Conservation (phyloP, 2,113 vertebrate genomes). For the Marmota flaviventris region DNA sequence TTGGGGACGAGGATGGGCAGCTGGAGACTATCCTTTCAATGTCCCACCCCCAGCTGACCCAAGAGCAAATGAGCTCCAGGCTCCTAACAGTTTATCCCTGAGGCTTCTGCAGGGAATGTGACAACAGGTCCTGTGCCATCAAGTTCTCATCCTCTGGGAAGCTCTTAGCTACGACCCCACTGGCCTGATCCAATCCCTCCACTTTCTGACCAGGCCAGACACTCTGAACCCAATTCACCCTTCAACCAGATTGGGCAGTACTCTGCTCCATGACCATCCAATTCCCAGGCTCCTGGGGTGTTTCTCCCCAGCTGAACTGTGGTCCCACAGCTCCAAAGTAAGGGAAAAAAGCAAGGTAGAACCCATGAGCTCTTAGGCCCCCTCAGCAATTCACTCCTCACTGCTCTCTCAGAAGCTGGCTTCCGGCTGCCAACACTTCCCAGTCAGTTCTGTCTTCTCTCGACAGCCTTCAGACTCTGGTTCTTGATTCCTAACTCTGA, state of each 20-base stretch:
- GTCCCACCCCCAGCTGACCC: neutral
- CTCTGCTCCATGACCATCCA: neutral
- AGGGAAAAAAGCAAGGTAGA: neutral
- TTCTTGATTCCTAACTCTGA: neutral
- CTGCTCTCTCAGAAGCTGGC: neutral
- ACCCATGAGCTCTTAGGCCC: neutral
- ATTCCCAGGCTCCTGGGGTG: neutral
- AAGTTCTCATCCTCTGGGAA: neutral
- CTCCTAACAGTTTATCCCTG: neutral
- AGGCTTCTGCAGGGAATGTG: neutral
- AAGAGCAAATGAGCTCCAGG: neutral
- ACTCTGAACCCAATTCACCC: neutral
- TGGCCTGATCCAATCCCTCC: neutral
- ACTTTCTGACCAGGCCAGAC: neutral
- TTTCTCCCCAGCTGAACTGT: neutral
- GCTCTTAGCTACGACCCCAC: neutral
- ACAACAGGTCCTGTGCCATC: neutral
- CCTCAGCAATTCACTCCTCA: neutral
- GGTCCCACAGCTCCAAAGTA: neutral
- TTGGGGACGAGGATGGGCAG: neutral
- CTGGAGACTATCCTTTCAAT: neutral
- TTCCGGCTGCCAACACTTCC: neutral
- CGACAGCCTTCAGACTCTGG: neutral
- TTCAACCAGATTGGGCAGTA: neutral
- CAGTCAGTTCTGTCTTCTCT: neutral